A percentile compares a stretch with the other conserved stretches of the same genome.
These are phyloP conservation scores for Oscheius myriophilus DNA, from an alignment of 2,888 invertebrate genomes.

Conservation along the genomic window DNA sequence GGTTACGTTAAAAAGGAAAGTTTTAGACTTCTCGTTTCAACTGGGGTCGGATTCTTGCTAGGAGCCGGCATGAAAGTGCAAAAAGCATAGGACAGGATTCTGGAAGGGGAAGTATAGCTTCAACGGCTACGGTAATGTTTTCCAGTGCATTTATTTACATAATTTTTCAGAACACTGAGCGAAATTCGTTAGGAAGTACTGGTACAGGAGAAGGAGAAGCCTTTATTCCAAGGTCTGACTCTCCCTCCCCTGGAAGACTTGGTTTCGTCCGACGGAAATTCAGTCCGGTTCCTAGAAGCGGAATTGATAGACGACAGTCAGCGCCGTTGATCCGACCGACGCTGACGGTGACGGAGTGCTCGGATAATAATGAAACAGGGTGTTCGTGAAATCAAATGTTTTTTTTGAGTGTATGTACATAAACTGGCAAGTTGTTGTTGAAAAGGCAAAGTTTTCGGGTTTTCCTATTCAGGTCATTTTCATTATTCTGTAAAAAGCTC, in stretches of 20 bases:
- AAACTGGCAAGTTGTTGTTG: no score
- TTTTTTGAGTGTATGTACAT: no score
- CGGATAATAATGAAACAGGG: neutral
- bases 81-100: slow-evolving; percentile 37
- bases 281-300: slow-evolving; percentile 9
- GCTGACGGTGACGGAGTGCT: slow-evolving; percentile 19
- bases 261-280: slow-evolving; percentile 16
- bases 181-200: slow-evolving; percentile 23
- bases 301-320: slow-evolving; percentile 19
- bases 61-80: slow-evolving; percentile 23
- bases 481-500: no score
- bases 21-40: slow-evolving; percentile 19
- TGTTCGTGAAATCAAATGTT: no score
- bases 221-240: neutral
- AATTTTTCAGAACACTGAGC: slow-evolving; percentile 15
- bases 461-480: no score
- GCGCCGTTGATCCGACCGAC: slow-evolving; percentile 23
- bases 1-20: neutral
- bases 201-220: slow-evolving; percentile 17
- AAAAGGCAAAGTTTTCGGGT: no score
- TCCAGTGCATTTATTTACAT: neutral
- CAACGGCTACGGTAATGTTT: slow-evolving; percentile 35
- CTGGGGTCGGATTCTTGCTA: slow-evolving; percentile 18
- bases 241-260: neutral
- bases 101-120: slow-evolving; percentile 52